phyloP scores from a whole-genome alignment of 2,797 vertebrate species.

The Masticophis lateralis region DNA sequence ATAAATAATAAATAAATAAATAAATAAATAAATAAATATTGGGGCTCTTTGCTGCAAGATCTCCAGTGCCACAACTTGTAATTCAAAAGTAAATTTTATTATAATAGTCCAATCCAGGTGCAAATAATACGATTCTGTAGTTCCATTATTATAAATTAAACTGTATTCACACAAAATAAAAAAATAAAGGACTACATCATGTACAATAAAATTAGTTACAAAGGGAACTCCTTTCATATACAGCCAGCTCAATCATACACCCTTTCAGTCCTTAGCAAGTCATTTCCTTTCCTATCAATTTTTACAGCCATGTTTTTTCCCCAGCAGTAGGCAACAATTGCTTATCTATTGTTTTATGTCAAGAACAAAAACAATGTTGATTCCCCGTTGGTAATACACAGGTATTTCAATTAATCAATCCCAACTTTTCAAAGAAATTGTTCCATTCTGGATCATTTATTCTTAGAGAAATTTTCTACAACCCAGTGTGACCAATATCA shows the following conservation, averaged over 20 bases:
- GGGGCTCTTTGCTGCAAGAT: neutral
- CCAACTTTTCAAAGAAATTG: neutral
- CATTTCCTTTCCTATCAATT: neutral
- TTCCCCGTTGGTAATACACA: neutral
- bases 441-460: neutral
- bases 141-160: conserved; percentile 24
- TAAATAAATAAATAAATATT: neutral
- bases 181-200: neutral
- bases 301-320: neutral
- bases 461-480: neutral
- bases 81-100: conserved; percentile 40
- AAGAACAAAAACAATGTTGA: neutral
- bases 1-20: no score
- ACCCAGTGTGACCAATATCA: neutral
- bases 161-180: conserved; percentile 14
- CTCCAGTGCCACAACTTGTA: neutral
- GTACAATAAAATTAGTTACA: neutral
- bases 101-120: neutral
- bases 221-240: neutral
- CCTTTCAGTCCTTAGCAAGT: neutral
- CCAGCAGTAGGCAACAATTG: neutral
- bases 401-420: neutral
- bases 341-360: neutral
- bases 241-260: neutral
- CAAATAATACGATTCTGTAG: conserved; percentile 12